Conservation (phyloP, 1,140 invertebrate genomes). For the Sipha flava region DNA sequence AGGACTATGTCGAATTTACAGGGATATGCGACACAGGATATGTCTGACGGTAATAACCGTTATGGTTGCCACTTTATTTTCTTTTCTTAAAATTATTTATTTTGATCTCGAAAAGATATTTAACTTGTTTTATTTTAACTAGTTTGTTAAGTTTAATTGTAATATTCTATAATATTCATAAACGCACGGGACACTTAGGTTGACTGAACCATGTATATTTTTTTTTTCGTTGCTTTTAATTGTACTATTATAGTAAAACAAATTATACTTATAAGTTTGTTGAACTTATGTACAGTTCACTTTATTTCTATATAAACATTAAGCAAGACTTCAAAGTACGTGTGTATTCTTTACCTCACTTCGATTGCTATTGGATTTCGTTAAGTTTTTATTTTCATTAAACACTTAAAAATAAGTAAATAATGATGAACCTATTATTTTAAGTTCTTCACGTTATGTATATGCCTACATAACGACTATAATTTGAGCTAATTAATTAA, state of each 20-base stretch:
- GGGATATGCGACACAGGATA: too few relatives aligned
- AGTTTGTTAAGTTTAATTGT: background rate
- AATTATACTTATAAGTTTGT: background rate
- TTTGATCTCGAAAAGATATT: background rate
- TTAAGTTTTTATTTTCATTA: background rate
- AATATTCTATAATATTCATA: background rate
- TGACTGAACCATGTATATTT: background rate
- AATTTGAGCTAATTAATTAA: too few relatives aligned
- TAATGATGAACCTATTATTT: background rate
- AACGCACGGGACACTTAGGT: background rate
- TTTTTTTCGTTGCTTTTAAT: background rate
- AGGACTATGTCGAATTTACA: too few relatives aligned
- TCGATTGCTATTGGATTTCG: background rate
- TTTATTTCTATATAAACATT: background rate
- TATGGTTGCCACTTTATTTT: background rate
- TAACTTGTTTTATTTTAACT: background rate
- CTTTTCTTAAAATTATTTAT: background rate
- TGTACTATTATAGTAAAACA: background rate
- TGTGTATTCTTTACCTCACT: background rate
- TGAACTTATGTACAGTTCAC: too few relatives aligned
- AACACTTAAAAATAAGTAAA: background rate
- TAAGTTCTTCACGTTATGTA: too few relatives aligned
- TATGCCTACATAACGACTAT: too few relatives aligned
- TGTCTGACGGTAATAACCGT: background rate
- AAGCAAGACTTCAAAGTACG: background rate